Evolutionary conservation across 2,113 vertebrate species (phyloP).

Genomic region (Nannobrachium achirus): DNA sequence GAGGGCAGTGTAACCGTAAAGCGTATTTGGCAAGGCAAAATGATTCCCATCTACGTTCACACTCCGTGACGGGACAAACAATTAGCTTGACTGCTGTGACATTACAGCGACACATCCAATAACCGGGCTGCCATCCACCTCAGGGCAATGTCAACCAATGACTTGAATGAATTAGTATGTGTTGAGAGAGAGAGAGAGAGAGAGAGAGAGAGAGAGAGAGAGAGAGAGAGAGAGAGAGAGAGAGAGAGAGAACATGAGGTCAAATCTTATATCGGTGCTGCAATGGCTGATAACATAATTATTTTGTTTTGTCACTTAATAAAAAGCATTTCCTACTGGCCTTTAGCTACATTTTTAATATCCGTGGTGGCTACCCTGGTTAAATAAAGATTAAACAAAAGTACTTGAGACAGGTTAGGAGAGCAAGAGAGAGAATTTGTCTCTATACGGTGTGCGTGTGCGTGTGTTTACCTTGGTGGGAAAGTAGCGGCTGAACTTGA

Average conservation of each 20-base stretch:
- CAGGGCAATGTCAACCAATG: background rate
- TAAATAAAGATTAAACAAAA: too few species aligned
- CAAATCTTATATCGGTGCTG: too few species aligned
- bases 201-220: background rate
- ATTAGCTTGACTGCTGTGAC: background rate
- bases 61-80: background rate
- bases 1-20: slow-evolving; percentile 35
- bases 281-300: too few species aligned
- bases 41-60: background rate
- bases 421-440: too few species aligned
- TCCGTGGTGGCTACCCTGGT: too few species aligned
- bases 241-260: background rate
- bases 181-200: background rate
- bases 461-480: slow-evolving; percentile 90
- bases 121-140: too few species aligned
- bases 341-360: too few species aligned
- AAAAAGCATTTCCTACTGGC: too few species aligned
- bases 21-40: background rate
- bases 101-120: background rate
- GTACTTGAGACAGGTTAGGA: too few species aligned
- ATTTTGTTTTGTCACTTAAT: too few species aligned
- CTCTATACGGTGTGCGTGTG: too few species aligned
- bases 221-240: background rate
- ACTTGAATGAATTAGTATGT: background rate
- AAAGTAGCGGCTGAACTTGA: slow-evolving; percentile 97